phyloP scores from a whole-genome alignment of 1,140 invertebrate species.

The Drosophila pseudoananassae region DNA sequence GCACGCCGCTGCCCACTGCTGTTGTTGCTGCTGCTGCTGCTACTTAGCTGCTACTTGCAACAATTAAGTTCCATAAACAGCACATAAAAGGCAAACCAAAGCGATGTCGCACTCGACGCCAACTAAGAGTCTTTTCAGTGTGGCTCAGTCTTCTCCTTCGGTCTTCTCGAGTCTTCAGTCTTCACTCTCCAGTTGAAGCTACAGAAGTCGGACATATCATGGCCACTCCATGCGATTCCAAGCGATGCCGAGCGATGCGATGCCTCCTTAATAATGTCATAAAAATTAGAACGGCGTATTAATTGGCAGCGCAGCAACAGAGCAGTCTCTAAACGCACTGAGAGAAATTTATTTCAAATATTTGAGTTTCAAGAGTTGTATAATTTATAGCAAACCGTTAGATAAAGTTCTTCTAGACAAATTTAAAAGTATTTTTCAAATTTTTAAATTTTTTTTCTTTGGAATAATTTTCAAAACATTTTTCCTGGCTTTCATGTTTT shows the following conservation, averaged over 20 bases:
- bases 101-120: slow-evolving; percentile 69
- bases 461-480: no score
- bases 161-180: background rate
- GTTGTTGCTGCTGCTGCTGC: background rate
- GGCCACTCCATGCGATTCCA: slow-evolving; percentile 31
- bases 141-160: background rate
- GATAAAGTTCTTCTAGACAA: no score
- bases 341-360: background rate
- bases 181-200: background rate
- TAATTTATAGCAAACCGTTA: no score
- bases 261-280: slow-evolving; percentile 82
- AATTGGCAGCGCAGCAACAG: slow-evolving; percentile 59
- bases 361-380: no score
- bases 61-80: slow-evolving; percentile 79
- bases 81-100: slow-evolving; percentile 70
- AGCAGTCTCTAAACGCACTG: slow-evolving; percentile 29
- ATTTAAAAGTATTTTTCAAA: no score
- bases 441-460: no score
- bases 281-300: slow-evolving; percentile 83
- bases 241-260: slow-evolving; percentile 35
- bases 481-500: no score
- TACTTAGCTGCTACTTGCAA: slow-evolving; percentile 39
- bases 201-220: slow-evolving; percentile 36
- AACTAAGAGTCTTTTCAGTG: slow-evolving; percentile 7
- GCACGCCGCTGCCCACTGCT: slow-evolving; percentile 3